Evolutionary conservation across 2,113 vertebrate genomes (phyloP), one percentile per base, ranked within the genome.

Genomic region (Meleagris gallopavo): DNA sequence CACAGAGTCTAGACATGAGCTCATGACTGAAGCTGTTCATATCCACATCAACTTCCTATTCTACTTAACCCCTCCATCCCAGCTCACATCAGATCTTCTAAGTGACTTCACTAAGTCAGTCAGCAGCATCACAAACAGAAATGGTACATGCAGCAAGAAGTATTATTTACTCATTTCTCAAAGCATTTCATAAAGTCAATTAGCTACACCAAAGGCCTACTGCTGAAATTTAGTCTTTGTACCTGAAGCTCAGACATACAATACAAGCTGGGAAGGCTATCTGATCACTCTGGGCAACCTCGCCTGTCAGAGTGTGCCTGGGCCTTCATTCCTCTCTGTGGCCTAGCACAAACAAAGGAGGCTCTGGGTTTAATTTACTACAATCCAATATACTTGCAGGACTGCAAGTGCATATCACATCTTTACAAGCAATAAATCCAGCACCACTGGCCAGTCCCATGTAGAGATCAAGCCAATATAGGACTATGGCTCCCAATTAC

Each of bases 381-480:
- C 87, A 50, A 43, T 43, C 25, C 50, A 80, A 38, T 20, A 9
- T 4, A 40, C 13, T 57, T 32, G 40, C 65, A 52, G 60, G 46
- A 45, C 22, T 24, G 27, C 32, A 18, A 32, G 25, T 3, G 17
- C 22, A 72, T 1, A 0, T 22, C 38, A 22, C 27, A 62, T 32
- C 58, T 76, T 76, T 14, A 76, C 40, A 45, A 74, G n/a, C 29
- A 45, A 71, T 30, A 10, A 60, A 54, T 45, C 0, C 3, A 13
- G 27, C 34, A 29, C 32, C 15, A 11, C 61, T 10, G 22, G 46
- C 34, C 46, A 46, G 62, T 32, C 13, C 22, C 43, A 5, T 0
- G 1, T 8, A 19, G 16, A 65, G 13, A 43, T 43, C 6, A 15
- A 65, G 34, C 1, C 0, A 13, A 16, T 3, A 0, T 29, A 60